Percentiles rank a stretch among this genome's conserved stretches.
These are phyloP conservation scores for Turnix velox DNA, from an alignment of 2,113 vertebrate species.

Conservation along the genomic window DNA sequence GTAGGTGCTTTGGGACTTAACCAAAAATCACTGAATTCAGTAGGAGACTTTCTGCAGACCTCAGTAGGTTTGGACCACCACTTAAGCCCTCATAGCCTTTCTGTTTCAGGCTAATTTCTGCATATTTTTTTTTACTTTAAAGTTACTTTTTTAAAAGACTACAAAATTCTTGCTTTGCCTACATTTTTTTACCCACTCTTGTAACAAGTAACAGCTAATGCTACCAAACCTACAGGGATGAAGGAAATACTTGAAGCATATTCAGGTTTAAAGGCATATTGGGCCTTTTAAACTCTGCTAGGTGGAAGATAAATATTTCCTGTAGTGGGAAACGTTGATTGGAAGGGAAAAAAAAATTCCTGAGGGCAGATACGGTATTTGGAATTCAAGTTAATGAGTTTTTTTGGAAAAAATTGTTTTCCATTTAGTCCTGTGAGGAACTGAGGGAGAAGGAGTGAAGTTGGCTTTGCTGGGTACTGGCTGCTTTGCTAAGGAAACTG, in stretches of 20 bases:
- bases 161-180: background rate
- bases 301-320: slow-evolving; percentile 49
- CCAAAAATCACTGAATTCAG: background rate
- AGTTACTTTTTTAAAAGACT: background rate
- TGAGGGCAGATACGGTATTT: slow-evolving; percentile 28
- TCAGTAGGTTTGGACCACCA: background rate
- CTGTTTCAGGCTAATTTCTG: background rate
- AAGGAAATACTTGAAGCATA: background rate
- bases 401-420: slow-evolving; percentile 32
- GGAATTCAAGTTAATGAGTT: slow-evolving; percentile 31
- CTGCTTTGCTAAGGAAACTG: slow-evolving; percentile 49
- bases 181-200: background rate
- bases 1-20: background rate
- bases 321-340: slow-evolving; percentile 13
- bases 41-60: background rate
- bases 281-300: slow-evolving; percentile 20
- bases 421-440: slow-evolving; percentile 8
- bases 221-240: background rate
- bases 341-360: slow-evolving; percentile 31
- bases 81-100: background rate
- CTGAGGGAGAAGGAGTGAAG: background rate
- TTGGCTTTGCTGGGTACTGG: background rate
- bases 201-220: background rate
- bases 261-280: slow-evolving; percentile 16
- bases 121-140: background rate